phyloP scores from a whole-genome alignment of 1,140 invertebrate species.

The Uloborus diversus region DNA sequence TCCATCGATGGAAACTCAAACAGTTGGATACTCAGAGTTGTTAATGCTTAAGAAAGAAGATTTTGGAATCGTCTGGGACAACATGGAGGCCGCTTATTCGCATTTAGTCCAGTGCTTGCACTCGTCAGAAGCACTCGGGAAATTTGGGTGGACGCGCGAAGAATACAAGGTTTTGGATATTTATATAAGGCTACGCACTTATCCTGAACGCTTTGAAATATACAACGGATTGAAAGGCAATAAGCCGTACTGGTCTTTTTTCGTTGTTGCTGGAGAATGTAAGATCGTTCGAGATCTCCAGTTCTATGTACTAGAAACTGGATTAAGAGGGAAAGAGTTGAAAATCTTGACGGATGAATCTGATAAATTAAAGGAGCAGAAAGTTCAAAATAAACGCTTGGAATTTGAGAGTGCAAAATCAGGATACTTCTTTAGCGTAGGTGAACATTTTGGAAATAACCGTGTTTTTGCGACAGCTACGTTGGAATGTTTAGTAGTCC shows the following conservation, averaged over 20 bases:
- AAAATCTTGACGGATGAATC: background rate
- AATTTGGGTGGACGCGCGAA: constrained; percentile 9
- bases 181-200: background rate
- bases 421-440: constrained; percentile 22
- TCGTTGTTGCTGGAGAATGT: constrained; percentile 15
- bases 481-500: constrained; percentile 1
- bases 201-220: background rate
- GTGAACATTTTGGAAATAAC: constrained; percentile 17
- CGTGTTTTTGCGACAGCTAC: background rate
- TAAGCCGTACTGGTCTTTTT: constrained; percentile 4
- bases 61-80: background rate
- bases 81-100: background rate
- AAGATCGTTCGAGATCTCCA: background rate
- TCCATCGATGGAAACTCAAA: background rate
- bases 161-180: constrained; percentile 12
- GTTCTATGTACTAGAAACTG: no score
- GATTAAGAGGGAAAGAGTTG: background rate
- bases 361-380: no score
- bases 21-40: constrained; percentile 16
- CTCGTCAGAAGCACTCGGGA: background rate
- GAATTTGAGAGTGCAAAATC: constrained; percentile 2
- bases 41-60: constrained; percentile 1
- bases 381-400: background rate
- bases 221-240: background rate
- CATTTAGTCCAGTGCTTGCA: background rate